A percentile compares a stretch with the other conserved stretches of the same genome.
These are phyloP conservation scores for Bucorvus abyssinicus DNA, from an alignment of 2,797 vertebrate species.

Conservation along the genomic window DNA sequence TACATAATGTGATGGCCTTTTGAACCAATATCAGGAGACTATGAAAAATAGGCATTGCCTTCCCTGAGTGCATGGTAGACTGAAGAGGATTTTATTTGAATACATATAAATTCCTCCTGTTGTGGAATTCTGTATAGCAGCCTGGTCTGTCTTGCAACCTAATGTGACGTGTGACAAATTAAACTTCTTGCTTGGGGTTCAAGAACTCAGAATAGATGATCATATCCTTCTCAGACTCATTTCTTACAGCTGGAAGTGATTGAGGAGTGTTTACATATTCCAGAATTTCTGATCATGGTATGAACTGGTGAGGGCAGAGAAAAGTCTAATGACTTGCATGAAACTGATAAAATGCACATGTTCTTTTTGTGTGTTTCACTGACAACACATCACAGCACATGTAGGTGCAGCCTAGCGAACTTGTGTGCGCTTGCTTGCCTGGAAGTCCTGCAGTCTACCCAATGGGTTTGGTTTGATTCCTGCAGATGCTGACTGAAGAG, in stretches of 20 bases:
- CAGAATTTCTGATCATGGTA: background rate
- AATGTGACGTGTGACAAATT: background rate
- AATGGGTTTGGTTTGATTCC: background rate
- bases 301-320: background rate
- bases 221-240: background rate
- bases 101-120: background rate
- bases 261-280: background rate
- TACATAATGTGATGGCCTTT: background rate
- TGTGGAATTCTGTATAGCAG: background rate
- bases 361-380: background rate
- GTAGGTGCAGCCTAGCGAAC: background rate
- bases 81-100: background rate
- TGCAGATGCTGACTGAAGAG: background rate
- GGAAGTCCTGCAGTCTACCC: background rate
- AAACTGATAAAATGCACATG: background rate
- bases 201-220: background rate
- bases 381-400: background rate
- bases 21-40: background rate
- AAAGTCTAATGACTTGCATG: background rate
- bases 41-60: background rate
- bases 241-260: constrained; percentile 7
- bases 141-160: background rate
- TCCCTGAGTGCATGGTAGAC: background rate
- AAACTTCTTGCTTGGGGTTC: background rate
- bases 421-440: accelerated